Base-by-base conservation (phyloP, 2,888 invertebrate genomes). In the Melinopterus prodromus region DNA sequence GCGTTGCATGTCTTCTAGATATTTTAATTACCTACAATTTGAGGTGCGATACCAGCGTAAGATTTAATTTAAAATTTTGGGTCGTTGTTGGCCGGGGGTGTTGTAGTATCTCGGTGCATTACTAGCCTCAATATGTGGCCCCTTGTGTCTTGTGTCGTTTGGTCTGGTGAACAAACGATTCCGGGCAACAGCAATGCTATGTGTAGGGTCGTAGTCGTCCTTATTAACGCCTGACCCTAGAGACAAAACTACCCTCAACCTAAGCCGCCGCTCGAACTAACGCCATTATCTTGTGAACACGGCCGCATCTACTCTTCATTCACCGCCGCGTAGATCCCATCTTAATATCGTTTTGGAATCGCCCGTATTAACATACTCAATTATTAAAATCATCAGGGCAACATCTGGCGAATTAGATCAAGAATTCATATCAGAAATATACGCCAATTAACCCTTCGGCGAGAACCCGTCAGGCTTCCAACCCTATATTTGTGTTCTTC, bases 161-260 rank as follows among this genome's bases (percentile, higher is more conserved):
- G 84, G 83, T 84, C 83, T 84, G 83, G 81, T 83, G 83, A 83
- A 81, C 83, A 83, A 84, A 83, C 83, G 84, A 82, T 82, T 82
- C 81, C 76, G 76, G 79, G 71, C 76, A 81, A 80, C 77, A 80
- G 79, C 82, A 75, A 82, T 81, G 83, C 82, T 82, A 84, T 80
- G 78, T 80, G 77, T 75, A 76, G 78, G 77, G 75, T 26, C n/a
- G 53, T 69, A 36, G 35, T 36, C 16, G 77, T 80, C 83, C 83
- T 84, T 84, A 84, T 84, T 84, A 84, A 84, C 83, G 83, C 81
- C 82, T 82, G 78, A 82, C 82, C 84, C 84, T 77, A 82, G 84
- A 84, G 82, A 83, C 82, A 79, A 79, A 83, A 80, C 80, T 81
- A 80, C 76, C 83, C 78, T 74, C 78, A 80, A 80, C 74, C 82